These are phyloP conservation scores for Atherix ibis DNA, from an alignment of 2,888 invertebrate species.

Conservation along the genomic window DNA sequence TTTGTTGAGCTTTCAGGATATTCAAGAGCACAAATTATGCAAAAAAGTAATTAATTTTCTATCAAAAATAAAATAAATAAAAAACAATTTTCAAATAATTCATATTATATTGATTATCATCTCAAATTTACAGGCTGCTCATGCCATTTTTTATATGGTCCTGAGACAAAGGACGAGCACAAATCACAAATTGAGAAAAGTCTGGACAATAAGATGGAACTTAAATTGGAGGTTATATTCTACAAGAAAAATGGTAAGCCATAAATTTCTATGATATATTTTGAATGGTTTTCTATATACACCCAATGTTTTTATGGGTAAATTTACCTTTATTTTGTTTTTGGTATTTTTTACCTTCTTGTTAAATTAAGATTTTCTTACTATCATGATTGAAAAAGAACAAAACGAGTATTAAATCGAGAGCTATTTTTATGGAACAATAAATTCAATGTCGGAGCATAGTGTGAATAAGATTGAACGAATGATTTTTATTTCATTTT, in stretches of 20 bases:
- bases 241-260: conserved; percentile 88
- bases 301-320: too few relatives aligned
- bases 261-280: too few relatives aligned
- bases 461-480: too few relatives aligned
- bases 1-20: conserved; percentile 92
- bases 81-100: not conserved
- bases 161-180: conserved; percentile 78
- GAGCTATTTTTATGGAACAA: too few relatives aligned
- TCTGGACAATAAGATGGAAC: conserved; percentile 76
- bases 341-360: too few relatives aligned
- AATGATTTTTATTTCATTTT: too few relatives aligned
- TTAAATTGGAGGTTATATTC: conserved; percentile 86
- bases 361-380: too few relatives aligned
- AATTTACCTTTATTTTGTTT: too few relatives aligned
- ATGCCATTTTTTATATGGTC: conserved; percentile 86
- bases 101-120: not conserved
- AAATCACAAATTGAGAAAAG: conserved; percentile 79
- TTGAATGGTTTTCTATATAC: too few relatives aligned
- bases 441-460: too few relatives aligned
- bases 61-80: not conserved
- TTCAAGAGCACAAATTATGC: conserved; percentile 90
- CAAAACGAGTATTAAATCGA: too few relatives aligned
- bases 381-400: too few relatives aligned
- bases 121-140: conserved; percentile 47
- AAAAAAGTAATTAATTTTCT: conserved; percentile 43